Base-by-base conservation (phyloP, 1,140 invertebrate species). In the Atopsyche davidsoni region DNA sequence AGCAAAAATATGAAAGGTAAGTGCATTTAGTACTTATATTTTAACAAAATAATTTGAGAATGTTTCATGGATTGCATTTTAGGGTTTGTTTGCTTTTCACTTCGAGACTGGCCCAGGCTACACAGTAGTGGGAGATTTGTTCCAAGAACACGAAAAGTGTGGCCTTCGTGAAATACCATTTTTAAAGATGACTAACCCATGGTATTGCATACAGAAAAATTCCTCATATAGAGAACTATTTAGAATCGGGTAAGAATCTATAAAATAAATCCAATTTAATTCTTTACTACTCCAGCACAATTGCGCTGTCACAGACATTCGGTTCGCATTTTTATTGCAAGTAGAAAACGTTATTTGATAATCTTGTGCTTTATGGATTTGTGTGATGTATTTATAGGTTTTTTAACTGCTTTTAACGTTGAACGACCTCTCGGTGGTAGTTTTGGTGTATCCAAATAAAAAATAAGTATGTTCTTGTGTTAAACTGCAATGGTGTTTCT, bases 111-210 rank as follows among this genome's bases (percentile, higher is more conserved):
- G 79, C 2, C 64, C 75, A 0, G 75, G 78, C 0, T 83, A 83
- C 59, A 77, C 81, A 59, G 62, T 82, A 19, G 75, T 83, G 10
- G 72, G 78, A 28, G 77, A 81, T 62, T 81, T 75, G 46, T 85
- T 79, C 56, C 59, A 69, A 3, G 82, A 83, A 63, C 72, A 77
- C 2, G 79, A 83, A 61, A 85, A 83, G 63, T 85, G 81, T 60
- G 79, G 77, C 0, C 61, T 85, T 1, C 68, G 76, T 34, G 79
- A 82, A 62, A 80, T 83, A 53, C 69, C 77, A 56, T 79, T 74
- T 48, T 53, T 83, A 3, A 74, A 81, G 53, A 69, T 80, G 0
- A 66, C 75, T 2, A 70, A 79, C 59, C 80, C 81, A 0, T 76
- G 75, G 65, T 52, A 81, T 13, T 75, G 75, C 0, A 70, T 83